Evolutionary conservation across 2,888 invertebrate genomes (phyloP).

Genomic region (Drosophila sordidula): DNA sequence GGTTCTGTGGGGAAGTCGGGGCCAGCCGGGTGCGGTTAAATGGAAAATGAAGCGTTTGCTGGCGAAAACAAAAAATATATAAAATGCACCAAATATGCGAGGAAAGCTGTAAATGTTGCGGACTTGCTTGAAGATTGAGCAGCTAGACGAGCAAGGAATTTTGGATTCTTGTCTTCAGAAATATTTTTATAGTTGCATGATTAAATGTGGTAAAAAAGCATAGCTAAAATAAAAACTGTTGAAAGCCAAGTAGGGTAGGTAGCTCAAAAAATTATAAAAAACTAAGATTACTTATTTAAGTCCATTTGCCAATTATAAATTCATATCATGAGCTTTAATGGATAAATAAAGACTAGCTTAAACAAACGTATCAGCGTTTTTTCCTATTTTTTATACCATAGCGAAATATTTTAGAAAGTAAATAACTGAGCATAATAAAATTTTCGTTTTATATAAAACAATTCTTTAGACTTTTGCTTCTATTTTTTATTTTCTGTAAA

Average conservation of each 20-base stretch:
- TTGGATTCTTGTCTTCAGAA: background rate
- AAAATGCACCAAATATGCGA: constrained; percentile 41
- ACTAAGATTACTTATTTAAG: background rate
- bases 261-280: background rate
- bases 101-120: constrained; percentile 30
- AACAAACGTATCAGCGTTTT: too few species aligned
- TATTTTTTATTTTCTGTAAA: too few species aligned
- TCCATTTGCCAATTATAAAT: background rate
- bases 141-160: background rate
- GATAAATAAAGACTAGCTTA: too few species aligned
- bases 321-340: background rate
- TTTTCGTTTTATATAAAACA: too few species aligned
- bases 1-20: constrained; percentile 2
- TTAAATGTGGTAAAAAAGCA: background rate
- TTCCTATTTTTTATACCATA: too few species aligned
- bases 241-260: background rate
- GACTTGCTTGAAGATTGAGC: background rate
- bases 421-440: too few species aligned
- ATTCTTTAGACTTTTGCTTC: too few species aligned
- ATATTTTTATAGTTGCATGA: background rate
- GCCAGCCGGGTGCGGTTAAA: constrained; percentile 68
- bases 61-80: constrained; percentile 5
- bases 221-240: background rate
- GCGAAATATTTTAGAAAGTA: too few species aligned
- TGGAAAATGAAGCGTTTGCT: constrained; percentile 76